Percentiles rank a stretch among this genome's conserved stretches.
These are phyloP conservation scores for Stomatorhinus ivindoensis DNA, from an alignment of 2,113 vertebrate genomes.

Conservation along the genomic window DNA sequence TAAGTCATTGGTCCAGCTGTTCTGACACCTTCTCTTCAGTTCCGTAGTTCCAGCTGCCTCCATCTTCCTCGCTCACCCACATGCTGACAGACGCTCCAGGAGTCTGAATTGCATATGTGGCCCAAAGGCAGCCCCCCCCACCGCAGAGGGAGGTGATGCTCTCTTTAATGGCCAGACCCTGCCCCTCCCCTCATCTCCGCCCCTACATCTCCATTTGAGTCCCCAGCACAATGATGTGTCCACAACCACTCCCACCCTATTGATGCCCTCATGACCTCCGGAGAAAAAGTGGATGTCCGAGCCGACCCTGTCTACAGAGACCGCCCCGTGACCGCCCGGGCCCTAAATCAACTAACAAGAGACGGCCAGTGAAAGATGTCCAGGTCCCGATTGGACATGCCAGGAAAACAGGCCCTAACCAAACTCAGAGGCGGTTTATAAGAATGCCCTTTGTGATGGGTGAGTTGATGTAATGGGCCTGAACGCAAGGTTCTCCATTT, in stretches of 20 bases:
- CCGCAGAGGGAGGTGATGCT: not conserved
- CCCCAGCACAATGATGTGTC: slow-evolving; percentile 16
- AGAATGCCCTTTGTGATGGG: slow-evolving; percentile 43
- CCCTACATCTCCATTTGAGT: not conserved
- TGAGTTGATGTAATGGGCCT: slow-evolving; percentile 37
- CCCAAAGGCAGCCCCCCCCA: not conserved
- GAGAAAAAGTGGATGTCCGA: slow-evolving; percentile 29
- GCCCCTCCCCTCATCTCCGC: not conserved
- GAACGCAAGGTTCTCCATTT: slow-evolving; percentile 34
- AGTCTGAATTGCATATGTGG: not conserved
- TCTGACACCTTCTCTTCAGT: not conserved
- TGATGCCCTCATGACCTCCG: slow-evolving; percentile 31
- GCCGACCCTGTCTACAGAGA: slow-evolving; percentile 55
- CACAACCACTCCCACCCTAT: slow-evolving; percentile 23
- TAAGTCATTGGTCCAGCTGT: not conserved
- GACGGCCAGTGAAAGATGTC: slow-evolving; percentile 36
- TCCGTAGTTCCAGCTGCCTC: not conserved
- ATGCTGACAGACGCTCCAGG: not conserved
- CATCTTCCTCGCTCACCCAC: not conserved
- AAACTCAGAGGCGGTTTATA: slow-evolving; percentile 15
- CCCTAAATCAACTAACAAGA: slow-evolving; percentile 51
- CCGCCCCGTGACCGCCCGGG: slow-evolving; percentile 50
- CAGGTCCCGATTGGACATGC: slow-evolving; percentile 32
- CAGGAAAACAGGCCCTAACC: slow-evolving; percentile 24
- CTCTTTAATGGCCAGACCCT: not conserved